Percentiles rank a stretch among this genome's conserved stretches.
Conservation (phyloP, 2,113 vertebrate species). For the Megaptera novaeangliae region DNA sequence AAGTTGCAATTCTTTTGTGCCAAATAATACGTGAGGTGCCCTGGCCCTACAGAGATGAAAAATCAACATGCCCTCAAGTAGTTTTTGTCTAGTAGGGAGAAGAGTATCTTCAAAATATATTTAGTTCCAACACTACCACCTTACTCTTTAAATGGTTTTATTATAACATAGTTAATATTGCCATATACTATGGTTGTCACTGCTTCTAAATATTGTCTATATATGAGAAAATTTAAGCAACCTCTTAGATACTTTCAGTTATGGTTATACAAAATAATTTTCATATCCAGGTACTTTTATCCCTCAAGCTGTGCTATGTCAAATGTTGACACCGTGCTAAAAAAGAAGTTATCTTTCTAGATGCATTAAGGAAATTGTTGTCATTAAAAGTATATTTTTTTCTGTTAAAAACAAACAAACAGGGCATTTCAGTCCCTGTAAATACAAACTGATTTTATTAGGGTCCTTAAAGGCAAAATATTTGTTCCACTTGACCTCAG, state of each 20-base stretch:
- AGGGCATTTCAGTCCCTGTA: neutral
- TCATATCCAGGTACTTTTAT: neutral
- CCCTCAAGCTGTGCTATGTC: neutral
- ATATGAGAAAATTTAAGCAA: neutral
- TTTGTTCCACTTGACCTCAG: neutral
- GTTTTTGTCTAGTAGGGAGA: neutral
- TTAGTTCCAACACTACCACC: neutral
- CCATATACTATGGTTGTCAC: neutral
- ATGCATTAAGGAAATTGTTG: neutral
- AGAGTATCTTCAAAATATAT: neutral
- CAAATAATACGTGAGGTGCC: neutral
- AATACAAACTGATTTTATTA: neutral
- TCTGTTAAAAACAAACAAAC: slow-evolving; percentile 30
- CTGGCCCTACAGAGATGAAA: neutral
- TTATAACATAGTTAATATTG: neutral
- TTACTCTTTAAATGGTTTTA: neutral
- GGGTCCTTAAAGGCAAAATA: neutral
- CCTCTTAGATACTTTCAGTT: neutral
- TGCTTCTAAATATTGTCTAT: neutral
- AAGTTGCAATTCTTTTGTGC: neutral
- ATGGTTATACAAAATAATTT: slow-evolving; percentile 7
- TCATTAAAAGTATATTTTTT: neutral
- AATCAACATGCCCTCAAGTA: neutral
- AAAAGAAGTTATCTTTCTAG: neutral
- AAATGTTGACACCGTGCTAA: neutral